Conservation (phyloP, 53 echinoderm and acorn worm species). For the Hippasteria phrygiana region DNA sequence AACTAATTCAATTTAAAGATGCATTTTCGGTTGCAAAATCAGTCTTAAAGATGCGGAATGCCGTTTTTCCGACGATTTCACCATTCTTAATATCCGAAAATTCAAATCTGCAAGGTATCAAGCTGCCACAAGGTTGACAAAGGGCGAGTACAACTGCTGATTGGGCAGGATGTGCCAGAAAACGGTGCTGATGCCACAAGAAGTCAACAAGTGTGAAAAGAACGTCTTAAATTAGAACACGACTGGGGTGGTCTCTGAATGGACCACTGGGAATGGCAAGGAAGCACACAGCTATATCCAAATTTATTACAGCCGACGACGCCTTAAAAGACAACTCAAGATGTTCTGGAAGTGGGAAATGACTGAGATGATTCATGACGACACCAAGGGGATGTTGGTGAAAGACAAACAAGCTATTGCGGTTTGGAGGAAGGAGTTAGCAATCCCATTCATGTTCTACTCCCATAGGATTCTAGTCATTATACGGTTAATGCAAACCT, state of each 20-base stretch:
- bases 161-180: not conserved
- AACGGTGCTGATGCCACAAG: not conserved
- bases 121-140: conserved; percentile 23
- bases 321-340: conserved; percentile 28
- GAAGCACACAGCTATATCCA: not conserved
- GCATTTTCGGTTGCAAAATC: no score
- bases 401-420: conserved; percentile 48
- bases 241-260: conserved; percentile 16
- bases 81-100: not conserved
- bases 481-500: no score
- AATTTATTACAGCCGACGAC: not conserved
- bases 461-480: no score
- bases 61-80: not conserved
- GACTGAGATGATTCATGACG: not conserved
- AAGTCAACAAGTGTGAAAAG: not conserved
- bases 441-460: conserved; percentile 36
- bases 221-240: conserved; percentile 2
- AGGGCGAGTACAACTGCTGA: not conserved
- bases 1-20: no score
- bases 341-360: conserved; percentile 42
- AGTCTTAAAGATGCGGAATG: no score
- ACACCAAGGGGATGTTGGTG: conserved; percentile 37
- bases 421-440: conserved; percentile 45
- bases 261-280: conserved; percentile 22
- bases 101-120: not conserved